These are phyloP conservation scores for Serilophus lunatus DNA, from an alignment of 2,113 vertebrate genomes.

Conservation along the genomic window DNA sequence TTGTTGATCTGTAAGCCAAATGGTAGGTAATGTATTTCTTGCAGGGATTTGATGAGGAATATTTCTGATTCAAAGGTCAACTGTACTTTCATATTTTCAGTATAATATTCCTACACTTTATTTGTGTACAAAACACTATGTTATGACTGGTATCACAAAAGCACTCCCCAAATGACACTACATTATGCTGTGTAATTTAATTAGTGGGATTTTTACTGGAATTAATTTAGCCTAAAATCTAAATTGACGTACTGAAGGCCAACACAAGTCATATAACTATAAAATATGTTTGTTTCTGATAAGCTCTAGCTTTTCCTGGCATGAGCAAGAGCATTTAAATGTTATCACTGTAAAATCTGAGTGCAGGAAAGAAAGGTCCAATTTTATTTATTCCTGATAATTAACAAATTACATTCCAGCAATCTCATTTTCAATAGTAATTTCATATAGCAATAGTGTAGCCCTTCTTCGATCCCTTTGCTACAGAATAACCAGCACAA, in stretches of 20 bases:
- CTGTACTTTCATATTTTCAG: neutral
- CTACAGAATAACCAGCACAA: no score
- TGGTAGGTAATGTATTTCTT: neutral
- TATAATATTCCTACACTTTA: neutral
- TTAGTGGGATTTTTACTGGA: neutral
- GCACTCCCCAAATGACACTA: neutral
- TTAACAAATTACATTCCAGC: neutral
- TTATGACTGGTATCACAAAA: neutral
- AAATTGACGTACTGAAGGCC: neutral
- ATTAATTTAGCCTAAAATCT: neutral
- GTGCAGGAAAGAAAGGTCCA: neutral
- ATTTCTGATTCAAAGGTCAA: neutral
- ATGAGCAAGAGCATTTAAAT: neutral
- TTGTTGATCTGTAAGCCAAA: neutral
- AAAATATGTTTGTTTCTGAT: neutral
- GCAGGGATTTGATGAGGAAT: neutral
- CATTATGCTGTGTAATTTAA: neutral
- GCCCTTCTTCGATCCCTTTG: no score
- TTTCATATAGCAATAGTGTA: neutral
- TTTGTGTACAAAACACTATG: neutral
- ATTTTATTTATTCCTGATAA: neutral
- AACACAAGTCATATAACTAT: neutral
- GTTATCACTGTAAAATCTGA: neutral
- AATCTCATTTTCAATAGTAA: neutral
- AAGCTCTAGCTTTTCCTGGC: neutral